A percentile compares a stretch with the other conserved stretches of the same genome.
These are phyloP conservation scores for Gila orcuttii DNA, from an alignment of 2,113 vertebrate species.

Conservation along the genomic window DNA sequence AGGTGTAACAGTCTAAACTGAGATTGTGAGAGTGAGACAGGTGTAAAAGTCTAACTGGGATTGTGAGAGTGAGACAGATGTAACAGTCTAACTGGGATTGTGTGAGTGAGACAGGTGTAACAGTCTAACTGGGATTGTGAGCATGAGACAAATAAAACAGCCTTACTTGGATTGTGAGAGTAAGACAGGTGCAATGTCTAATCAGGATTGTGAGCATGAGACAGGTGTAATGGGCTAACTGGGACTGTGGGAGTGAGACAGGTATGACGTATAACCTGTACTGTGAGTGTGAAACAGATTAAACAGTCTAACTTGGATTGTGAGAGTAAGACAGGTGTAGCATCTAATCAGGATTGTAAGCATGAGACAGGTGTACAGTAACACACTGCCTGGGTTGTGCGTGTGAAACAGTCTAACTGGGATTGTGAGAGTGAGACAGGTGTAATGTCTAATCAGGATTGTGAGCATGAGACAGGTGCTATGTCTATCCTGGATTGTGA, in stretches of 20 bases:
- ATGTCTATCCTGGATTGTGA: neutral
- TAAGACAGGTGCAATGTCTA: neutral
- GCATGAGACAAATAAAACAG: neutral
- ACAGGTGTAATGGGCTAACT: neutral
- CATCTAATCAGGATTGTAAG: neutral
- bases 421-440: neutral
- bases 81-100: neutral
- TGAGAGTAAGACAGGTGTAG: neutral
- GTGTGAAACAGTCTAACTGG: neutral
- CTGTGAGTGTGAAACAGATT: neutral
- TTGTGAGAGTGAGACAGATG: neutral
- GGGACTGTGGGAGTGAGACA: neutral
- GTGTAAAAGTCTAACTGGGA: neutral
- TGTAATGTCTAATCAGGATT: neutral
- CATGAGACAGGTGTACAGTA: neutral
- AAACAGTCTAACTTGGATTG: neutral
- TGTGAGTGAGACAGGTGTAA: neutral
- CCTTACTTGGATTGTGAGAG: neutral
- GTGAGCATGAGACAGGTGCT: neutral
- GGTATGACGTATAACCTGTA: neutral
- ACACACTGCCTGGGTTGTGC: too few species aligned
- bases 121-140: neutral
- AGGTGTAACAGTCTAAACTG: neutral
- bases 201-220: neutral
- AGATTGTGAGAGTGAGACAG: neutral